phyloP scores from a whole-genome alignment of 1,140 invertebrate species.

The Melipona quadrifasciata region DNA sequence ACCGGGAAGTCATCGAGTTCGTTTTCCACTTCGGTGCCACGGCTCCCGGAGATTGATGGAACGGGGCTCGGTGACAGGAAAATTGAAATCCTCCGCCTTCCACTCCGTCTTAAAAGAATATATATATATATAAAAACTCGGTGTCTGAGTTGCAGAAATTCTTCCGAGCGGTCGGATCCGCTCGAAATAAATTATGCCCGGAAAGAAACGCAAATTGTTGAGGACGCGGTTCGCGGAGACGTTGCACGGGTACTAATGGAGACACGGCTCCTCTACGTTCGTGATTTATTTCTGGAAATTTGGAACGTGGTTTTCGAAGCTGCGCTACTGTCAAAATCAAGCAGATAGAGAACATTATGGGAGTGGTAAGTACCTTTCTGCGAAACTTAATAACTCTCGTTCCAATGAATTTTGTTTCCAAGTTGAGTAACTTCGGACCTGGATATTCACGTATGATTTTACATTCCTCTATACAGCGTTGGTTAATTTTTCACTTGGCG shows the following conservation, averaged over 20 bases:
- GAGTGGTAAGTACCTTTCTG: too few relatives aligned
- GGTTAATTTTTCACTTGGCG: too few relatives aligned
- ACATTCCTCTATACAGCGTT: too few relatives aligned
- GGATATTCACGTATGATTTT: too few relatives aligned
- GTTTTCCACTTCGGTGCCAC: conserved; percentile 64
- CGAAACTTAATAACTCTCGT: too few relatives aligned
- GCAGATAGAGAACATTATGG: too few relatives aligned
- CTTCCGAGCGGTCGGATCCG: conserved; percentile 35
- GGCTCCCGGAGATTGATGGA: conserved; percentile 65
- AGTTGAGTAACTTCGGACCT: too few relatives aligned
- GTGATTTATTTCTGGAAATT: neutral
- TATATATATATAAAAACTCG: conserved; percentile 8
- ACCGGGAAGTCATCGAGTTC: conserved; percentile 63
- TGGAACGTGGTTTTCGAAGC: neutral
- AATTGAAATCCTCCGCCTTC: conserved; percentile 65
- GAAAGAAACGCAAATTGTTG: conserved; percentile 13
- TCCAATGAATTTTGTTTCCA: too few relatives aligned
- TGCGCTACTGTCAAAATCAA: too few relatives aligned
- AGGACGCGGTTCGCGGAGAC: neutral
- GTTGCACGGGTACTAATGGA: too few relatives aligned
- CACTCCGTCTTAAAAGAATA: conserved; percentile 18
- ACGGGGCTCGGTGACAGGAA: conserved; percentile 62
- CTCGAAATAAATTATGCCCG: conserved; percentile 53
- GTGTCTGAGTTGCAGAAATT: conserved; percentile 51
- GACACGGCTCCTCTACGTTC: neutral